phyloP scores from a whole-genome alignment of 2,888 invertebrate genomes.

The Cosmopolites sordidus region DNA sequence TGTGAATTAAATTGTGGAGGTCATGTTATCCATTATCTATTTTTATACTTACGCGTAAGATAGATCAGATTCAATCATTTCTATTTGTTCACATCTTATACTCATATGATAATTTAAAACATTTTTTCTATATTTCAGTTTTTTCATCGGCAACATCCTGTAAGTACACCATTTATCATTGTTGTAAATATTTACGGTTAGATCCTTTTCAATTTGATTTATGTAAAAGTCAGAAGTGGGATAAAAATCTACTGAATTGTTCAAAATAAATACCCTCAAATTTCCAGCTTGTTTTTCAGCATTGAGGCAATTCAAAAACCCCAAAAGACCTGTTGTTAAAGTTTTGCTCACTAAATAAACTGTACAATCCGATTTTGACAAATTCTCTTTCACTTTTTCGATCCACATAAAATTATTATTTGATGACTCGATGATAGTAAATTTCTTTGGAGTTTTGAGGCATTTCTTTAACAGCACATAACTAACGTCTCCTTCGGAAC shows the following conservation, averaged over 20 bases:
- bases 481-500: background rate
- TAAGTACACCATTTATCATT: slow-evolving; percentile 27
- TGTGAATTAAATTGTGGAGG: too few species aligned
- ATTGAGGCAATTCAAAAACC: slow-evolving; percentile 24
- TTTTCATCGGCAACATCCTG: slow-evolving; percentile 12
- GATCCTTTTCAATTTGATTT: slow-evolving; percentile 26
- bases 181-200: slow-evolving; percentile 29
- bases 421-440: slow-evolving; percentile 14
- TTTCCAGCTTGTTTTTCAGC: slow-evolving; percentile 11
- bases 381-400: slow-evolving; percentile 20
- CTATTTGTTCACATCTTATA: background rate
- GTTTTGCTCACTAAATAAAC: slow-evolving; percentile 24
- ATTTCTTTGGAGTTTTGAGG: background rate
- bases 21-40: too few species aligned
- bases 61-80: slow-evolving; percentile 1
- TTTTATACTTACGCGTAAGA: slow-evolving; percentile 4
- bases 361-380: slow-evolving; percentile 5
- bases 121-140: background rate
- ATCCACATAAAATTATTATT: slow-evolving; percentile 23
- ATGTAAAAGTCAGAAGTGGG: slow-evolving; percentile 19
- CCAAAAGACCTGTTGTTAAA: slow-evolving; percentile 20
- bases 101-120: slow-evolving; percentile 50
- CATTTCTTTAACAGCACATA: slow-evolving; percentile 1
- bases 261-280: slow-evolving; percentile 20
- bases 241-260: slow-evolving; percentile 19